Evolutionary conservation across 2,888 invertebrate species (phyloP).

Genomic region (Diarsia brunnea): DNA sequence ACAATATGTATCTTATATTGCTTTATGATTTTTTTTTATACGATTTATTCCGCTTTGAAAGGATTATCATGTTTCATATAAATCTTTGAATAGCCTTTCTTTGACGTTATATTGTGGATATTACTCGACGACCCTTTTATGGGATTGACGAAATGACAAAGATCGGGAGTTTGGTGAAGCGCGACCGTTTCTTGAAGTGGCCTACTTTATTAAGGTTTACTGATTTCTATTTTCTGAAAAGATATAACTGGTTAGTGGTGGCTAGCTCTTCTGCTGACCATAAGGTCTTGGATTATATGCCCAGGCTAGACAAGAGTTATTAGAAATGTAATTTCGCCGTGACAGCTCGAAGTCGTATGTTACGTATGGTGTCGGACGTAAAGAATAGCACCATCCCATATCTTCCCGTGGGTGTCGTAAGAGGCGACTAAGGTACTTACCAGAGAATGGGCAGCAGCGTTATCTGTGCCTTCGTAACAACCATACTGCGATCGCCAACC

Average conservation of each 20-base stretch:
- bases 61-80: conserved; percentile 48
- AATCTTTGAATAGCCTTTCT: conserved; percentile 32
- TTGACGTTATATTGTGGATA: conserved; percentile 26
- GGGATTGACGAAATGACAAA: conserved; percentile 14
- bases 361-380: too few species aligned
- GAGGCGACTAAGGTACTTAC: too few species aligned
- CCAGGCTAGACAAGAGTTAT: neutral
- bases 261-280: neutral
- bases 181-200: neutral
- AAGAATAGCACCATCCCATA: too few species aligned
- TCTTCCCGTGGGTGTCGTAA: too few species aligned
- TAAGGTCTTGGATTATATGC: neutral
- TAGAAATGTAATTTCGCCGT: neutral
- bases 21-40: conserved; percentile 28
- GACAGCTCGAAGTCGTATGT: neutral
- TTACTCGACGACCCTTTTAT: conserved; percentile 30
- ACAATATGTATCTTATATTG: conserved; percentile 24
- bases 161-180: neutral
- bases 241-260: neutral
- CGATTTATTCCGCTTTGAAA: conserved; percentile 43
- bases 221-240: conserved; percentile 2
- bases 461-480: too few species aligned
- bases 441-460: too few species aligned
- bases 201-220: neutral
- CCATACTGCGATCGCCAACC: too few species aligned